phyloP scores from a whole-genome alignment of 1,140 invertebrate genomes.

The Daktulosphaira vitifoliae region DNA sequence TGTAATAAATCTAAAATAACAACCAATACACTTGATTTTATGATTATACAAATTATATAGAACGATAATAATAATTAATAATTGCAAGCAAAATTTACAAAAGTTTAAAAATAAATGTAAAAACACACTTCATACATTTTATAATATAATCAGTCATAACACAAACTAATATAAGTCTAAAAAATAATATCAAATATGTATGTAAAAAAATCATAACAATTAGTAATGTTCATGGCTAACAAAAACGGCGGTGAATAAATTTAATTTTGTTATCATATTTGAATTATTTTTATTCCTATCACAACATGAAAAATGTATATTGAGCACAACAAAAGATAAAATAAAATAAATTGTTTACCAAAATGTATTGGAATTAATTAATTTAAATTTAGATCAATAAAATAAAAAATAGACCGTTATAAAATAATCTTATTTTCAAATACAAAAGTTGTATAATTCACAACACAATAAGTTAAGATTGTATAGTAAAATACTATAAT shows the following conservation, averaged over 20 bases:
- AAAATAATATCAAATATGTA: conserved; percentile 6
- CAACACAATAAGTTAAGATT: too few species aligned
- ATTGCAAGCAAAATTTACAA: conserved; percentile 20
- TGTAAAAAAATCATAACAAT: background rate
- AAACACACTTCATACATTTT: conserved; percentile 18
- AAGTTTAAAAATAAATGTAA: background rate
- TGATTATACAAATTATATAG: too few species aligned
- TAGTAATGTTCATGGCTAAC: background rate
- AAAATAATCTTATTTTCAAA: too few species aligned
- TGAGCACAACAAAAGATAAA: background rate
- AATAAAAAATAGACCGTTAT: conserved; percentile 16
- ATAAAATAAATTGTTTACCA: conserved; percentile 1
- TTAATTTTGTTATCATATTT: background rate
- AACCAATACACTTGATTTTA: too few species aligned
- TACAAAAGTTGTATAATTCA: too few species aligned
- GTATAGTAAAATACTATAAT: too few species aligned
- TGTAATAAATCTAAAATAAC: too few species aligned
- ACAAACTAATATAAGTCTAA: conserved; percentile 22
- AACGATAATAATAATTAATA: background rate
- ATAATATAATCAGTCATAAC: conserved; percentile 32
- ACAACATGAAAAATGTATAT: background rate
- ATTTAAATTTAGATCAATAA: too few species aligned
- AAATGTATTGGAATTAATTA: too few species aligned
- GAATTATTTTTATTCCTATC: background rate
- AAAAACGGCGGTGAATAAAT: background rate